Evolutionary conservation across 2,888 invertebrate species (phyloP).

Genomic region (Selenia dentaria): DNA sequence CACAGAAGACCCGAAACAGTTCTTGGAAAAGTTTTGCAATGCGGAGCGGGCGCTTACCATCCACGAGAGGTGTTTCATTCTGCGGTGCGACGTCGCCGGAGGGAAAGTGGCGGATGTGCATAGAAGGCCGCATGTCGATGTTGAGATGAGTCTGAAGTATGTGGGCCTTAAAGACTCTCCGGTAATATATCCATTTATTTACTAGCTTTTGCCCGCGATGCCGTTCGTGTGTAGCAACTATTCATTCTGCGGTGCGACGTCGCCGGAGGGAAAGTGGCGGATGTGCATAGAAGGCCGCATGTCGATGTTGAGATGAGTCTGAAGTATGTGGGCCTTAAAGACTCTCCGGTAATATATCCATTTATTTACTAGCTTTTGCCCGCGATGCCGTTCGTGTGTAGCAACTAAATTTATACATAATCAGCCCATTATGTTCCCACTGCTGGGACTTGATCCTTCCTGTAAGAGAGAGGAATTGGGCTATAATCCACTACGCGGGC

Average conservation of each 20-base stretch:
- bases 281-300: constrained; percentile 56
- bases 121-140: constrained; percentile 72
- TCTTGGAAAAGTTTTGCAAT: constrained; percentile 65
- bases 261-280: constrained; percentile 5
- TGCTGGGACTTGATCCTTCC: too few relatives aligned
- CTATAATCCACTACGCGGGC: too few relatives aligned
- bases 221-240: too few relatives aligned
- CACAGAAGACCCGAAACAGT: constrained; percentile 61
- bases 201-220: too few relatives aligned
- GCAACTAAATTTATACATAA: too few relatives aligned
- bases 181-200: constrained; percentile 37
- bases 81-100: constrained; percentile 50
- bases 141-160: constrained; percentile 77
- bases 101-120: constrained; percentile 18
- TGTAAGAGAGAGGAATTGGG: too few relatives aligned
- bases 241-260: constrained; percentile 62
- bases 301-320: constrained; percentile 80
- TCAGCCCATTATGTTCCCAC: too few relatives aligned
- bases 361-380: too few relatives aligned
- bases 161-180: constrained; percentile 47
- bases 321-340: constrained; percentile 59
- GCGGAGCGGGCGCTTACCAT: constrained; percentile 60
- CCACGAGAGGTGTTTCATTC: constrained; percentile 69
- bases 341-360: constrained; percentile 41
- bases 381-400: too few relatives aligned